Evolutionary conservation across 2,888 invertebrate genomes (phyloP).

Genomic region (Eulithis testata): DNA sequence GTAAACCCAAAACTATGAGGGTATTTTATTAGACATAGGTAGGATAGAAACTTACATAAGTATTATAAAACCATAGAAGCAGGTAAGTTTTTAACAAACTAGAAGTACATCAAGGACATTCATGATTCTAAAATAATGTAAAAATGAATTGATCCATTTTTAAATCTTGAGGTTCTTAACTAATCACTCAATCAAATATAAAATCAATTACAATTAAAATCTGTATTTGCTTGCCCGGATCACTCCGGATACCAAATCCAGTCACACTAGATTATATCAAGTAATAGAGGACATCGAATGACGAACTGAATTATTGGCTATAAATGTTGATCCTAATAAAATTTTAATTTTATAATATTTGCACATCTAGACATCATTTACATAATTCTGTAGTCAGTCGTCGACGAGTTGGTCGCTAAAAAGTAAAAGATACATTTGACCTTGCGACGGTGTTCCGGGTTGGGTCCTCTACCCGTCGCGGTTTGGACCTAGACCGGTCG

Average conservation of each 20-base stretch:
- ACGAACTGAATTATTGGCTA: slow-evolving; percentile 39
- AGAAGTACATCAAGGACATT: too few relatives aligned
- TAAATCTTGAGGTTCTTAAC: too few relatives aligned
- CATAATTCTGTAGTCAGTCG: slow-evolving; percentile 43
- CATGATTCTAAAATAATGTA: too few relatives aligned
- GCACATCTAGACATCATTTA: slow-evolving; percentile 43
- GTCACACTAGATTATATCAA: slow-evolving; percentile 29
- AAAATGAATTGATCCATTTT: too few relatives aligned
- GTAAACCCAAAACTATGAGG: too few relatives aligned
- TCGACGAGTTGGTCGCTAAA: slow-evolving; percentile 53
- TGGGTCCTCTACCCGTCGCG: slow-evolving; percentile 55
- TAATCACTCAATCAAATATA: too few relatives aligned
- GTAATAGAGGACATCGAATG: slow-evolving; percentile 31
- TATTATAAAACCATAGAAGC: too few relatives aligned
- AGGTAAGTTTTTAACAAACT: too few relatives aligned
- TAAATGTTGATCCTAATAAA: slow-evolving; percentile 41
- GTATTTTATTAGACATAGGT: too few relatives aligned
- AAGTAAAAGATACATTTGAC: slow-evolving; percentile 73
- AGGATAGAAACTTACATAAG: too few relatives aligned
- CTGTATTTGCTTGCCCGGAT: slow-evolving; percentile 7
- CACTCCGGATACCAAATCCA: slow-evolving; percentile 26
- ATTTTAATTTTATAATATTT: slow-evolving; percentile 39
- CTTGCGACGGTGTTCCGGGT: slow-evolving; percentile 79
- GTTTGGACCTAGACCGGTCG: slow-evolving; percentile 57
- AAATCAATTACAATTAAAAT: too few relatives aligned